These are phyloP conservation scores for Chrysemys picta DNA, from an alignment of 2,113 vertebrate species.

Conservation along the genomic window DNA sequence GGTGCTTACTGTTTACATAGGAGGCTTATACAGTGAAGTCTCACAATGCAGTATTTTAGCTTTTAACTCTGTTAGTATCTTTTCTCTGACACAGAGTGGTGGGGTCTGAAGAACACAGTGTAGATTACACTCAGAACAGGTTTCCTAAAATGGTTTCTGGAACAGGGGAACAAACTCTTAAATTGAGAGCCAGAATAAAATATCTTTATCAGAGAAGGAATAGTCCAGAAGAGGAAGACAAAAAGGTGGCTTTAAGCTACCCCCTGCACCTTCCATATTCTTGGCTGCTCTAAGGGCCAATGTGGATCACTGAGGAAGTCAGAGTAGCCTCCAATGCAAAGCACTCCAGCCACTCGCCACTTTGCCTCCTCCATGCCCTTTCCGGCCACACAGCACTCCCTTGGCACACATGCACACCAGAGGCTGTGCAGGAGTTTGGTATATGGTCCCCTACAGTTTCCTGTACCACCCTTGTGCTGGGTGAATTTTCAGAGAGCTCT, in stretches of 20 bases:
- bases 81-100: constrained; percentile 32
- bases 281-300: not conserved
- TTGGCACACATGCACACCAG: not conserved
- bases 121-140: constrained; percentile 17
- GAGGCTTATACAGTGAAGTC: constrained; percentile 52
- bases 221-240: not conserved
- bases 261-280: accelerated
- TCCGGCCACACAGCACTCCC: not conserved
- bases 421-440: not conserved
- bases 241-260: not conserved
- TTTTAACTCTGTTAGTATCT: constrained; percentile 61
- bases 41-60: constrained; percentile 59
- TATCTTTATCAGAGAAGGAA: not conserved
- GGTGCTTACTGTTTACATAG: constrained; percentile 61
- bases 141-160: not conserved
- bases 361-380: not conserved
- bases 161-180: constrained; percentile 35
- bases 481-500: not conserved
- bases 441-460: not conserved
- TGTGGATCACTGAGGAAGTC: accelerated
- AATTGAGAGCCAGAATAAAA: not conserved
- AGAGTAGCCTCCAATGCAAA: not conserved
- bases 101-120: not conserved
- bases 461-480: not conserved
- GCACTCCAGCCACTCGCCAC: not conserved